Conservation (phyloP, 2,113 vertebrate species). For the Hylia prasina region DNA sequence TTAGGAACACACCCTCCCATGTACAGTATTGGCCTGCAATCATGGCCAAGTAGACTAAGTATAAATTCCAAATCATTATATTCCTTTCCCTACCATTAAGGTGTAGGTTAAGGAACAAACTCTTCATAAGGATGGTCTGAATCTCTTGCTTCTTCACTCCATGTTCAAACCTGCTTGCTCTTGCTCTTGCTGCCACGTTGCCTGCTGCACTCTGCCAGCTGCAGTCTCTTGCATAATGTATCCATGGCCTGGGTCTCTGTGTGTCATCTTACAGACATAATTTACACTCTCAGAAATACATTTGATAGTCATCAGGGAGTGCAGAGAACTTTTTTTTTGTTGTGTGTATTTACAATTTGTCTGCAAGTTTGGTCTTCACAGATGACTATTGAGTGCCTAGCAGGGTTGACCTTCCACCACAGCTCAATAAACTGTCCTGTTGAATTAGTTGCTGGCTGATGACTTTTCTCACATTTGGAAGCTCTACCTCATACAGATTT, state of each 20-base stretch:
- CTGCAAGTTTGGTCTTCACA: not conserved
- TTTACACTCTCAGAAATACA: not conserved
- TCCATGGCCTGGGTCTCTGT: not conserved
- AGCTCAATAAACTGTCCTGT: not conserved
- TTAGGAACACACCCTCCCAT: not conserved
- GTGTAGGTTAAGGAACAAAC: not conserved
- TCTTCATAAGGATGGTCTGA: not conserved
- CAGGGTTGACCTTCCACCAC: not conserved
- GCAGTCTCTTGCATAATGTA: not conserved
- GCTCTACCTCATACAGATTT: not conserved
- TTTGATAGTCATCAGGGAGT: not conserved
- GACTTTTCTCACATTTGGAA: slow-evolving; percentile 1
- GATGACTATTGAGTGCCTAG: not conserved
- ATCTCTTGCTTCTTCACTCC: not conserved
- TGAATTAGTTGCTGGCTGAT: not conserved
- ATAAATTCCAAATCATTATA: not conserved
- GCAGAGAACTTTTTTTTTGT: not conserved
- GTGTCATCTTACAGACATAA: not conserved
- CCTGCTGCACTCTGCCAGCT: not conserved
- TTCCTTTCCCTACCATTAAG: not conserved
- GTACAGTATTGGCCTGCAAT: not conserved
- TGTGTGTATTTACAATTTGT: not conserved
- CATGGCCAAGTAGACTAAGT: not conserved
- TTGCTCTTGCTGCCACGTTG: not conserved
- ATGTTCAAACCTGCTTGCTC: not conserved